A percentile compares a stretch with the other conserved stretches of the same genome.
Evolutionary conservation across 2,797 vertebrate genomes (phyloP).

Genomic region (Oreortyx pictus): DNA sequence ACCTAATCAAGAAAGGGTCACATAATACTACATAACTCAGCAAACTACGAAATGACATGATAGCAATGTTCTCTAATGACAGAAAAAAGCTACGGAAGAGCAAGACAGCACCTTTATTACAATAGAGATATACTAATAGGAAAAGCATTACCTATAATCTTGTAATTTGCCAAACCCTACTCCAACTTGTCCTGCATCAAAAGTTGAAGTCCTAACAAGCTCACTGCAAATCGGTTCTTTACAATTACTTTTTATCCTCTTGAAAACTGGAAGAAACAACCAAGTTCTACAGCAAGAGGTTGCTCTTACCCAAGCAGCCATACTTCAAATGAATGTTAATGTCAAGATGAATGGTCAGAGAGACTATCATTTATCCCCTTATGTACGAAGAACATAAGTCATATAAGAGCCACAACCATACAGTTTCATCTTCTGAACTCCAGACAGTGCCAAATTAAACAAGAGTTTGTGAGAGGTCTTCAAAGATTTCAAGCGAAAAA

Average conservation of each 20-base stretch:
- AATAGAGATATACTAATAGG: not conserved
- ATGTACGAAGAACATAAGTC: not conserved
- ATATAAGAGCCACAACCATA: not conserved
- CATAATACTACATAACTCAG: not conserved
- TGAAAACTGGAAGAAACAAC: not conserved
- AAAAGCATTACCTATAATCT: slow-evolving; percentile 3
- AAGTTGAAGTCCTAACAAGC: not conserved
- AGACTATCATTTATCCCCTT: not conserved
- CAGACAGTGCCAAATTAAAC: not conserved
- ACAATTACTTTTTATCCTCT: not conserved
- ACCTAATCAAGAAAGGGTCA: slow-evolving; percentile 10
- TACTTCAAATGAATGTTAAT: not conserved
- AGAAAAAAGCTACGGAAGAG: not conserved
- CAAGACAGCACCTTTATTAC: not conserved
- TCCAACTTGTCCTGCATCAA: not conserved
- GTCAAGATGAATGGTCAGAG: not conserved
- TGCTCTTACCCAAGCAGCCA: not conserved
- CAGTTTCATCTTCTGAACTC: not conserved
- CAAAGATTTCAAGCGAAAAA: not conserved
- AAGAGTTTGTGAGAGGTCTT: not conserved
- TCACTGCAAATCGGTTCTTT: not conserved
- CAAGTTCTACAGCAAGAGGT: not conserved
- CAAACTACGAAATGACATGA: not conserved
- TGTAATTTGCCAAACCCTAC: not conserved
- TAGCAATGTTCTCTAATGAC: slow-evolving; percentile 23